A percentile compares a stretch with the other conserved stretches of the same genome.
phyloP scores from a whole-genome alignment of 30 jellyfish, hydroid and myxozoan species.

The Morbakka virulenta region DNA sequence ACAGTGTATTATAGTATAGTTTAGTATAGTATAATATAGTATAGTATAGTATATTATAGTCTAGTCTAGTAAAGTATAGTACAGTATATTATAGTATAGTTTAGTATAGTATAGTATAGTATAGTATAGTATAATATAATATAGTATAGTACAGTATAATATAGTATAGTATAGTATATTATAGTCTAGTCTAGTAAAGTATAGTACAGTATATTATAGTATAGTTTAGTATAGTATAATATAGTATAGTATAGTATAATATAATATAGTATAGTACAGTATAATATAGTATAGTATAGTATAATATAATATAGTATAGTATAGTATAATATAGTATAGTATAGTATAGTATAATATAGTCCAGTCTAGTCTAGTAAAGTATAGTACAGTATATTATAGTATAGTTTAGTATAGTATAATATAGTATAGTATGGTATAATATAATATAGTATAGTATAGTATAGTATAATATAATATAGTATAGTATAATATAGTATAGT shows the following conservation, averaged over 20 bases:
- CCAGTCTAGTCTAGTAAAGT: background rate
- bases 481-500: background rate
- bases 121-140: background rate
- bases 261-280: background rate
- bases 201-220: background rate
- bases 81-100: background rate
- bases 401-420: background rate
- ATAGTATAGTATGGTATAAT: background rate
- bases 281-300: background rate
- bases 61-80: background rate
- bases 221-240: background rate
- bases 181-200: too few relatives aligned
- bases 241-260: background rate
- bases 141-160: background rate
- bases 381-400: background rate
- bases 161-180: background rate
- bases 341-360: conserved; percentile 1
- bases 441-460: background rate
- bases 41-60: background rate
- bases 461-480: background rate
- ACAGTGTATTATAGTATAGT: background rate
- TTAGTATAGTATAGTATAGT: background rate
- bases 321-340: background rate
- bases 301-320: background rate
- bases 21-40: background rate